These are phyloP conservation scores for Orestias chungarensis DNA, from an alignment of 2,797 vertebrate species.

Conservation along the genomic window DNA sequence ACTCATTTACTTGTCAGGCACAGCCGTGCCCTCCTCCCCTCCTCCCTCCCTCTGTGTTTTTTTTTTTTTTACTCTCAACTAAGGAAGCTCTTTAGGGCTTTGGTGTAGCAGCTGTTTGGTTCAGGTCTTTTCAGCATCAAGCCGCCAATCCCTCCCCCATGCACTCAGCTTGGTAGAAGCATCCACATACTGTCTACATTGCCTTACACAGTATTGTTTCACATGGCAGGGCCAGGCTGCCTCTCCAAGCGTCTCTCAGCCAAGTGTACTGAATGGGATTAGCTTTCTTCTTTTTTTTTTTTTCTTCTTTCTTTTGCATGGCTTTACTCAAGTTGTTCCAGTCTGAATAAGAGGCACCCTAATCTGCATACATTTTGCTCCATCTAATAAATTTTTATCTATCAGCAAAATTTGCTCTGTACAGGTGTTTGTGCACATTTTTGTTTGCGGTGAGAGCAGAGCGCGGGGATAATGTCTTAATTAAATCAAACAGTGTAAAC, in stretches of 20 bases:
- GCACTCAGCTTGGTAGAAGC: constrained; percentile 66
- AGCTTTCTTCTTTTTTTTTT: constrained; percentile 42
- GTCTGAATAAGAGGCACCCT: constrained; percentile 67
- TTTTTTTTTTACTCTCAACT: constrained; percentile 59
- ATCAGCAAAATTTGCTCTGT: constrained; percentile 41
- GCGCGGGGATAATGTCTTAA: constrained; percentile 81
- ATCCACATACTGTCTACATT: constrained; percentile 77
- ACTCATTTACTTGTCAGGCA: constrained; percentile 81
- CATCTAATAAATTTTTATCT: constrained; percentile 41
- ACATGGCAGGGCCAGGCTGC: constrained; percentile 68
- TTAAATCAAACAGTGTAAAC: constrained; percentile 84
- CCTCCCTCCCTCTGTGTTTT: constrained; percentile 4
- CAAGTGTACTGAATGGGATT: constrained; percentile 77
- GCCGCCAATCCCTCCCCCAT: constrained; percentile 69
- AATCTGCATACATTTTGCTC: constrained; percentile 60
- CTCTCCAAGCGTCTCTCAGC: constrained; percentile 60
- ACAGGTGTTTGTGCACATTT: constrained; percentile 61
- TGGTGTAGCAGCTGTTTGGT: constrained; percentile 79
- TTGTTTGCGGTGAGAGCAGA: constrained; percentile 65
- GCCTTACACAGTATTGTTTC: constrained; percentile 74
- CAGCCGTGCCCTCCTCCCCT: constrained; percentile 56
- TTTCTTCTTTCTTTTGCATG: constrained; percentile 47
- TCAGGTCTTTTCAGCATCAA: constrained; percentile 79
- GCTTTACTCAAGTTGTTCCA: constrained; percentile 67
- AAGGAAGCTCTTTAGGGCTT: constrained; percentile 77